phyloP scores from a whole-genome alignment of 2,113 vertebrate species.

The Sclerurus mexicanus region DNA sequence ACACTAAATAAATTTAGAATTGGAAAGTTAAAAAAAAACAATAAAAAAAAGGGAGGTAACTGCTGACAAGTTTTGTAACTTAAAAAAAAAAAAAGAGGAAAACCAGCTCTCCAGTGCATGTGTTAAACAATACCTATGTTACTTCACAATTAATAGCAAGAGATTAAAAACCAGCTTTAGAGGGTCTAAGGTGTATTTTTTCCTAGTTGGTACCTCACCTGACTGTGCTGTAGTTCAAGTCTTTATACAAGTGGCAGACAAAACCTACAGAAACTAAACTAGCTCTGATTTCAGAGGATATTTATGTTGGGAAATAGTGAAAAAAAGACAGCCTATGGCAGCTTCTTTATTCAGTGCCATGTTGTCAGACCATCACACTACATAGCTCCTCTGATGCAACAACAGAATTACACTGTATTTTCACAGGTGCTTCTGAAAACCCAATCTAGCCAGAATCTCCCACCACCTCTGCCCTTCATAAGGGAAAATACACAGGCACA shows the following conservation, averaged over 20 bases:
- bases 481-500: background rate
- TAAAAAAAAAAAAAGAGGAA: background rate
- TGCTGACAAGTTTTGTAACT: background rate
- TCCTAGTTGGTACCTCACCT: background rate
- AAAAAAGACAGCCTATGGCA: background rate
- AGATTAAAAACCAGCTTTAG: background rate
- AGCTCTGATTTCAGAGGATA: background rate
- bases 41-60: background rate
- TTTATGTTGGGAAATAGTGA: background rate
- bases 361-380: background rate
- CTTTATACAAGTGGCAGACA: background rate
- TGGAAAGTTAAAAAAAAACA: background rate
- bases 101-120: rapidly evolving
- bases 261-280: background rate
- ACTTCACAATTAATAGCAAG: background rate
- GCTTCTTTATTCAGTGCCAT: background rate
- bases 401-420: background rate
- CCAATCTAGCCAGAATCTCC: background rate
- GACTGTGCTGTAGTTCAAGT: background rate
- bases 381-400: background rate
- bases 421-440: background rate
- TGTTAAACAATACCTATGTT: background rate
- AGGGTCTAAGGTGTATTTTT: background rate
- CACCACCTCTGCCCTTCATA: background rate
- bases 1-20: background rate